These are phyloP conservation scores for Drosophila mayaguana DNA, from an alignment of 2,888 invertebrate species.

Conservation along the genomic window DNA sequence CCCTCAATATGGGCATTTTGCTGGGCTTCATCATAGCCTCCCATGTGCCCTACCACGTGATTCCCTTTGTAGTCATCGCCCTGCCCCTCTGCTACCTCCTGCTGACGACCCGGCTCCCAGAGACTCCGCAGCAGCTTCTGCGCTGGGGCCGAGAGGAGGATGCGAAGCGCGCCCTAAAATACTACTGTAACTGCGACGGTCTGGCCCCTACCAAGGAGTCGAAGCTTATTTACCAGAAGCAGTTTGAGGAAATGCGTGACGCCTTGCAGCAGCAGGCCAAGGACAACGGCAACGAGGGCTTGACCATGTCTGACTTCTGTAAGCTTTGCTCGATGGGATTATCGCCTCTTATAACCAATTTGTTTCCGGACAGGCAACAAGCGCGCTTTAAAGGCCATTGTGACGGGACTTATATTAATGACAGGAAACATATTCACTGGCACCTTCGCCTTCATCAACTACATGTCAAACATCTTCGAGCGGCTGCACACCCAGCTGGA, in stretches of 20 bases:
- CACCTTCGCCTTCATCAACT: slow-evolving; percentile 75
- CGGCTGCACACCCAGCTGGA: slow-evolving; percentile 70
- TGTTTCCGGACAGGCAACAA: slow-evolving; percentile 50
- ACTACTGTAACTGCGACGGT: slow-evolving; percentile 66
- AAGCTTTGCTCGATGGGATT: slow-evolving; percentile 30
- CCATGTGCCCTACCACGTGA: slow-evolving; percentile 67
- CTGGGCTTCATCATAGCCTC: slow-evolving; percentile 68
- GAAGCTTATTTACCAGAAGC: slow-evolving; percentile 53
- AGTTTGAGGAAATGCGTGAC: slow-evolving; percentile 54
- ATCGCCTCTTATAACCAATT: neutral
- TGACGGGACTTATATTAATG: slow-evolving; percentile 66
- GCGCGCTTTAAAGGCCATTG: slow-evolving; percentile 63
- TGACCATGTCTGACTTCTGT: slow-evolving; percentile 62
- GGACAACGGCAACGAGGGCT: slow-evolving; percentile 14
- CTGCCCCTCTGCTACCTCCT: slow-evolving; percentile 67
- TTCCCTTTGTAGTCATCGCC: slow-evolving; percentile 62
- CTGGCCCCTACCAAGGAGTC: slow-evolving; percentile 54
- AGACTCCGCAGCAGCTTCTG: slow-evolving; percentile 72
- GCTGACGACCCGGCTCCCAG: slow-evolving; percentile 63
- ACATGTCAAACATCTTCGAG: slow-evolving; percentile 79
- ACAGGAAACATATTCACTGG: slow-evolving; percentile 73
- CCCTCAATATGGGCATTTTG: slow-evolving; percentile 67
- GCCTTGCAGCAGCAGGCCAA: slow-evolving; percentile 50
- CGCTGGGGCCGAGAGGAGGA: slow-evolving; percentile 52
- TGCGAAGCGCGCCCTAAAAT: slow-evolving; percentile 67